Base-by-base conservation (phyloP, 1,140 invertebrate genomes). In the Phthorimaea operculella region DNA sequence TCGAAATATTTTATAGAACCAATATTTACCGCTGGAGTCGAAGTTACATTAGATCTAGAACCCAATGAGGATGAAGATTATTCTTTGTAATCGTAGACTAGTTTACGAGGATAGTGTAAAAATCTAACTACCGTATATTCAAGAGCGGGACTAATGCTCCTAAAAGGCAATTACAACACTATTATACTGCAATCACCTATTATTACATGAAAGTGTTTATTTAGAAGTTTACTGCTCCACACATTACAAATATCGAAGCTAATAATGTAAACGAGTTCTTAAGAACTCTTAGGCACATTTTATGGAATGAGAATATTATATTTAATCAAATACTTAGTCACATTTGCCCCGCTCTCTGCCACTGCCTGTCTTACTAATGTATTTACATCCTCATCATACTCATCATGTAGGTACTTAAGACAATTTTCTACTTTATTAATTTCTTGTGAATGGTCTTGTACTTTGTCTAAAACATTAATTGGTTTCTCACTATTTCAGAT, bases 221-320 rank as follows among this genome's bases (percentile, higher is more conserved):
- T 36, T 21, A 48, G 15, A 28, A 16, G 18, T 33, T 54, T 50
- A 51, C 56, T 55, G 36, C n/a, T 39, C 36, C 10, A 66, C 59
- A 58, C 48, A 54, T 67, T 62, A 66, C 59, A 70, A 71, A 60
- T 9, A 9, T 68, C 59, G 64, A 75, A 72, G 70, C 71, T 76
- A 70, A 74, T 54, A 62, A 60, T 68, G 61, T 70, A 62, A 68
- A 51, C 61, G 64, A 71, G 70, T 44, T 62, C 57, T 33, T 59
- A 51, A 21, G 57, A 72, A 73, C 74, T 72, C 70, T 74, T 75
- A 80, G 77, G 75, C 75, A 80, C 75, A 76, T 75, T 73, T 70
- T 72, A 73, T 71, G 67, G 64, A 69, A 67, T 76, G 57, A 67
- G 55, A 60, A 60, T 55, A 62, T 63, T 58, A 50, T 50, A 28